Base-by-base conservation (phyloP, 1,140 invertebrate species). In the Ladona fulva region DNA sequence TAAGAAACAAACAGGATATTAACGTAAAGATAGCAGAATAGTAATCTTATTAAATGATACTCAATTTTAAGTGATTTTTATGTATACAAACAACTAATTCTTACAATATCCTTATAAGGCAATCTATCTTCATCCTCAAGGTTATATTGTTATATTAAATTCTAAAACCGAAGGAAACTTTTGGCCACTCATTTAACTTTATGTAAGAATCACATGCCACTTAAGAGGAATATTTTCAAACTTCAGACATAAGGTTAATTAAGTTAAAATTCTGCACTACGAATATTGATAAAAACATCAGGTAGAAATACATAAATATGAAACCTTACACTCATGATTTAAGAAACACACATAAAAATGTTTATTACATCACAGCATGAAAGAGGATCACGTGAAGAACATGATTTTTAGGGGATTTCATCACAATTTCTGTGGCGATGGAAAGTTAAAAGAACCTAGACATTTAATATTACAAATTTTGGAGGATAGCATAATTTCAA, bases 231-330 rank as follows among this genome's bases (percentile, higher is more conserved):
- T 66, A 66, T 66, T 66, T 66, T 66, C n/a, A 16, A 66, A 66
- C 52, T 19, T 66, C 52, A 66, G 52, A 66, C 52, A 66, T 66
- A 66, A 66, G 14, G n/a, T 66, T 66, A 66, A 66, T 66, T 66
- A 66, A 66, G 52, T 66, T 66, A 66, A 66, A 66, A 66, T 66
- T 22, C 52, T 66, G 16, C n/a, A 66, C 52, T 66, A 66, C 52
- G 14, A 66, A 66, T 66, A 66, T 66, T 66, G 52, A 66, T 66
- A 66, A 66, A 66, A 66, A 66, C 52, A 66, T 66, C 12, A 66
- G 52, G 52, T 66, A 66, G n/a, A 66, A 66, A 66, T 66, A 66
- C 52, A 66, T 66, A 66, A 66, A 66, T 66, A 66, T 66, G 52
- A 66, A 66, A 66, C 52, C 52, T 66, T 66, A 66, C 52, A 66